phyloP scores from a whole-genome alignment of 1,140 invertebrate genomes.

The Orchestia grillus region DNA sequence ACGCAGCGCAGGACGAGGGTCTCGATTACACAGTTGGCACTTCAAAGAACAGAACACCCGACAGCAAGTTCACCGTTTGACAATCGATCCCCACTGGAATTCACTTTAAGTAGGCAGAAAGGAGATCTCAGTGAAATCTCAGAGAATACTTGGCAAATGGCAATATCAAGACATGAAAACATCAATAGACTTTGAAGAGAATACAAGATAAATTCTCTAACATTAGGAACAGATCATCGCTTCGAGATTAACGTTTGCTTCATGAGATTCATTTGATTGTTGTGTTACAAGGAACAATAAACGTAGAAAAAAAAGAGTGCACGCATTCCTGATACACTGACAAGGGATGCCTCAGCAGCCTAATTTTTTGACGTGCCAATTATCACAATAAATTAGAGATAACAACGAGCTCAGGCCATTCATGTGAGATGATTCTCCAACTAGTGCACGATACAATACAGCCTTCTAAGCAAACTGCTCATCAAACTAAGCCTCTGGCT shows the following conservation, averaged over 20 bases:
- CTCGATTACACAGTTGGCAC: background rate
- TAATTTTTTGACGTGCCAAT: background rate
- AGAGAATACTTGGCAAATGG: background rate
- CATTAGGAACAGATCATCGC: background rate
- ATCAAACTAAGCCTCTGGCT: background rate
- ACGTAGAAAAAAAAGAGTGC: background rate
- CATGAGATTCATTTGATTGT: background rate
- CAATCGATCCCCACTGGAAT: background rate
- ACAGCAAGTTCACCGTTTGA: background rate
- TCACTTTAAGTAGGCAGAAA: background rate
- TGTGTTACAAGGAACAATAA: background rate
- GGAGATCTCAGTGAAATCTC: background rate
- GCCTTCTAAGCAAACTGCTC: background rate
- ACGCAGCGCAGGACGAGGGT: background rate
- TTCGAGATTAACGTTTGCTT: background rate
- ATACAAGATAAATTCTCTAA: slow-evolving; percentile 10
- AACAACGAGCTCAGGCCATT: background rate
- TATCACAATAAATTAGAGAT: background rate
- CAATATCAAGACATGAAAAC: slow-evolving; percentile 9
- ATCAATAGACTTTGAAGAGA: slow-evolving; percentile 1
- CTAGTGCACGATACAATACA: background rate
- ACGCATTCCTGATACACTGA: background rate
- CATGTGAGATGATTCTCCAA: background rate
- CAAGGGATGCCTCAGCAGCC: background rate
- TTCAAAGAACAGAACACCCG: background rate